Base-by-base conservation (phyloP, 2,888 invertebrate species). In the Amblyteles armatorius region DNA sequence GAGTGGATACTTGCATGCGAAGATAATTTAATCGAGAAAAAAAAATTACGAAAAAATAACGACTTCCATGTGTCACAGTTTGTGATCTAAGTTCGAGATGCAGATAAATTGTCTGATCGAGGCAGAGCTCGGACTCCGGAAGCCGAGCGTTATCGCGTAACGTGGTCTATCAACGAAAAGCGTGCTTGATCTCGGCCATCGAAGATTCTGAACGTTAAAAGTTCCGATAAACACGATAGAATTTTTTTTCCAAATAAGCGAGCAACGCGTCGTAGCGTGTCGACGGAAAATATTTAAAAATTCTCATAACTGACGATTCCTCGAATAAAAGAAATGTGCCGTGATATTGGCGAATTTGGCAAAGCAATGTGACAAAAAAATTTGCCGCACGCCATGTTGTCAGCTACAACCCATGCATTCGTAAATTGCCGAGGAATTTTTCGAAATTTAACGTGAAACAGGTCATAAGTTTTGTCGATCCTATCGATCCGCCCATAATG, bases 371-470 rank as follows among this genome's bases (percentile, higher is more conserved):
- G 90, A 91, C 91, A 92, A 91, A 92, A 85, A 87, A 63, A 74
- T 67, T 85, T 87, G 91, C 89, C 89, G 90, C 93, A 94, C 95
- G 95, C 95, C 95, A 95, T 95, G 95, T 95, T 95, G 95, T 95
- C 95, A 95, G 92, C 90, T 91, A 88, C 88, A 89, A 90, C 88
- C 89, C 90, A 88, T 90, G 91, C 79, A 89, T 87, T 90, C 90
- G 85, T 86, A 84, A 87, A 88, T 90, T 84, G 88, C 87, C 69
- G 69, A 76, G 74, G 50, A 55, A 82, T 73, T 68, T 77, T 83
- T 79, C 52, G 9, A 29, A 44, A 57, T 65, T 79, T 73, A 11
- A 55, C 52, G 40, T 9, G 13, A 2, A 83, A 79, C 48, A 11
- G n/a, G 22, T 1, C 26, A 50, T 50, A 63, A 33, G 67, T 73